phyloP scores from a whole-genome alignment of 2,797 vertebrate genomes.

The Meriones psammophilus region DNA sequence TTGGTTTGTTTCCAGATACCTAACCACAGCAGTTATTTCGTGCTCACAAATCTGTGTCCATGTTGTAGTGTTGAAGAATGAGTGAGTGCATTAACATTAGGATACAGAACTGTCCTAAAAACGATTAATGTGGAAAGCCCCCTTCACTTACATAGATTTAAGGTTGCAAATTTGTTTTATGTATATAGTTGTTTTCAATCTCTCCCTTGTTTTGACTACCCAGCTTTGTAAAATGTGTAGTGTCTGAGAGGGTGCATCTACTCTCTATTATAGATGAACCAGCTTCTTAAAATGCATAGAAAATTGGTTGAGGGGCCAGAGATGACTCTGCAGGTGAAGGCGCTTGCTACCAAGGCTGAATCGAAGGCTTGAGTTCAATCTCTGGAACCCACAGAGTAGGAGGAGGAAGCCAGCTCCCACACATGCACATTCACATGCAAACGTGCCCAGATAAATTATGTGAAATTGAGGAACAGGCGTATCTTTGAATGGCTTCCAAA shows the following conservation, averaged over 20 bases:
- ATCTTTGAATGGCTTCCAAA: neutral
- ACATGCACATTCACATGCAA: neutral
- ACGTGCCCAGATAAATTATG: neutral
- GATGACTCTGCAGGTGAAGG: neutral
- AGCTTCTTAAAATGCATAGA: neutral
- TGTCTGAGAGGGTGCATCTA: neutral
- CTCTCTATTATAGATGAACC: neutral
- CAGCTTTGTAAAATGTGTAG: neutral
- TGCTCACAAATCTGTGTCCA: no score
- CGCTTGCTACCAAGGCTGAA: neutral
- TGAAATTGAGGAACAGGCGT: neutral
- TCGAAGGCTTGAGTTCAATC: neutral
- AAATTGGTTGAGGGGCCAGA: neutral
- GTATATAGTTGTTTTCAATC: neutral
- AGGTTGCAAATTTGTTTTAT: neutral
- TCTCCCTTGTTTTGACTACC: neutral
- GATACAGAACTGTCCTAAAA: neutral
- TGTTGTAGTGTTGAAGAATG: neutral
- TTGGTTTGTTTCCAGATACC: no score
- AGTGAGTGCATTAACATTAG: neutral
- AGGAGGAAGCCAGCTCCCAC: neutral
- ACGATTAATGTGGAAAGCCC: neutral
- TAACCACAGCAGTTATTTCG: no score
- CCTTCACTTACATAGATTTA: neutral
- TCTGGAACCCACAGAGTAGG: neutral